Percentiles rank a stretch among this genome's conserved stretches.
These are phyloP conservation scores for Eubasilissa regina DNA, from an alignment of 1,140 invertebrate genomes.

Conservation along the genomic window DNA sequence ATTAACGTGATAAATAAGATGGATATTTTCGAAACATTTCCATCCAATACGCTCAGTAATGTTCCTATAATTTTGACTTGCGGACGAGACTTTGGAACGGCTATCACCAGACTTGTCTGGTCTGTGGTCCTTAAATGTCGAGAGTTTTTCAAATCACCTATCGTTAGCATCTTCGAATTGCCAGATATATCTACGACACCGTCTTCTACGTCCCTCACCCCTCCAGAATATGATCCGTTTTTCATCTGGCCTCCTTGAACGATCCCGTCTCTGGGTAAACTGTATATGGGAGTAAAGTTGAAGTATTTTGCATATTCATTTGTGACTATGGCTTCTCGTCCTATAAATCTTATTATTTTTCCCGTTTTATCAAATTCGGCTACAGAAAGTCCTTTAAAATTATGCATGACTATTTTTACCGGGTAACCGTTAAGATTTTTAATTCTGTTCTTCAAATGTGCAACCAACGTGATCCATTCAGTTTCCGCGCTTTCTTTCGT, in stretches of 20 bases:
- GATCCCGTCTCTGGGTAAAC: constrained; percentile 35
- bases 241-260: background rate
- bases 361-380: constrained; percentile 35
- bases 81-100: constrained; percentile 27
- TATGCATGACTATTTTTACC: constrained; percentile 34
- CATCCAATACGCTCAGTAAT: constrained; percentile 15
- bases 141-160: constrained; percentile 11
- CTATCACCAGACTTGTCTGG: constrained; percentile 42
- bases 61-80: constrained; percentile 33
- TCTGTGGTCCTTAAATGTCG: constrained; percentile 36
- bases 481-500: too few relatives aligned
- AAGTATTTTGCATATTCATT: constrained; percentile 47
- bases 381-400: constrained; percentile 42
- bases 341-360: constrained; percentile 37
- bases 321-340: constrained; percentile 40
- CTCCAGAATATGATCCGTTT: constrained; percentile 28
- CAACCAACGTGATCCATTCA: too few relatives aligned
- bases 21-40: background rate
- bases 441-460: too few relatives aligned
- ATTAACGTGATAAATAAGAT: constrained; percentile 24
- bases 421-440: too few relatives aligned
- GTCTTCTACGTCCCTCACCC: constrained; percentile 42
- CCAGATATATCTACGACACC: constrained; percentile 43
- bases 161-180: constrained; percentile 41
- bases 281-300: constrained; percentile 53